phyloP scores from a whole-genome alignment of 2,888 invertebrate genomes.

The Drosophila greeni region DNA sequence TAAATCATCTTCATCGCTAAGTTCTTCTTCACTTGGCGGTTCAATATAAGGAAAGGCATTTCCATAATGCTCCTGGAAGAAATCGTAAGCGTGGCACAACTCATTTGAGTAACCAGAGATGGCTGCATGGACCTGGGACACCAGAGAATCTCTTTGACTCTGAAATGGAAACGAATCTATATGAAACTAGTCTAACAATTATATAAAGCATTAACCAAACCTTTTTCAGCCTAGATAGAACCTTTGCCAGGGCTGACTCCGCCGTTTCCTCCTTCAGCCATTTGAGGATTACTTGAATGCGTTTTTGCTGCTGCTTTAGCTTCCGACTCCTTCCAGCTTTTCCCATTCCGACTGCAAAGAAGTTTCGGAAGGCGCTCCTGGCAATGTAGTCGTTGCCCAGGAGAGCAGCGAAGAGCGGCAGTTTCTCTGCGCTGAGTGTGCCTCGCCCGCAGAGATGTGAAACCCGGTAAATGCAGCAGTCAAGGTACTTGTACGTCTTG shows the following conservation, averaged over 20 bases:
- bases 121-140: constrained; percentile 82
- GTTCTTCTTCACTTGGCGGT: constrained; percentile 37
- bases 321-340: constrained; percentile 71
- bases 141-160: constrained; percentile 80
- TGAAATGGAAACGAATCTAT: constrained; percentile 34
- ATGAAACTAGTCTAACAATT: too few species aligned
- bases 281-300: constrained; percentile 85
- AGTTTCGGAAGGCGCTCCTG: constrained; percentile 83
- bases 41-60: constrained; percentile 35
- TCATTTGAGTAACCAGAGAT: constrained; percentile 83
- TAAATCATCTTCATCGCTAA: constrained; percentile 38
- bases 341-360: constrained; percentile 82
- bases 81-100: constrained; percentile 82
- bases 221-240: constrained; percentile 83
- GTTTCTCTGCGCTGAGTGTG: constrained; percentile 82
- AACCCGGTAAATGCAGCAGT: constrained; percentile 86
- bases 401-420: constrained; percentile 90
- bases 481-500: constrained; percentile 76
- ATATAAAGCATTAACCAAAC: constrained; percentile 31
- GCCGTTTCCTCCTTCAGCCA: constrained; percentile 88
- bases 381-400: constrained; percentile 94
- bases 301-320: constrained; percentile 82
- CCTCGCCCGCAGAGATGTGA: constrained; percentile 84
- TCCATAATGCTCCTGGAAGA: constrained; percentile 79
- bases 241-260: constrained; percentile 84